Percentiles rank a stretch among this genome's conserved stretches.
Evolutionary conservation across 2,888 invertebrate genomes (phyloP).

Genomic region (Lobophora halterata): DNA sequence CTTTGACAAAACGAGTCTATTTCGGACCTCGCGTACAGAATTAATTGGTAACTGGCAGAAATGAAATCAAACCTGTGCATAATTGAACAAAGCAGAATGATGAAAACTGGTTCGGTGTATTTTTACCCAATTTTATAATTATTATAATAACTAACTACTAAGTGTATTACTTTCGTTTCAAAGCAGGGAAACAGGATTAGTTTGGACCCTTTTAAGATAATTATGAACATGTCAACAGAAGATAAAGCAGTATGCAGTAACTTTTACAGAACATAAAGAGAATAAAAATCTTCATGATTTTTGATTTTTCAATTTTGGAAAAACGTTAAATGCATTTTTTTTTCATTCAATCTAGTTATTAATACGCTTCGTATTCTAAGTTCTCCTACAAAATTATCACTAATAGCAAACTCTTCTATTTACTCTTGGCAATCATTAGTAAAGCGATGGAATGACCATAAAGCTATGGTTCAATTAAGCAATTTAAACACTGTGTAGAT

Average conservation of each 20-base stretch:
- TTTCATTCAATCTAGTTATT: too few species aligned
- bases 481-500: conserved; percentile 1
- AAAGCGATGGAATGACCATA: too few species aligned
- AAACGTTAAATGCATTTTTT: too few species aligned
- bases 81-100: conserved; percentile 5
- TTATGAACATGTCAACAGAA: conserved; percentile 17
- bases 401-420: too few species aligned
- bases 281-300: too few species aligned
- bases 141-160: too few species aligned
- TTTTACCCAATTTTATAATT: too few species aligned
- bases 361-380: too few species aligned
- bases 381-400: too few species aligned
- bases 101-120: conserved; percentile 2
- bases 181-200: conserved; percentile 15
- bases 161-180: conserved; percentile 19
- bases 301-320: too few species aligned
- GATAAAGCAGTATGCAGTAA: conserved; percentile 13
- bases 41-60: conserved; percentile 18
- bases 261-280: too few species aligned
- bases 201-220: conserved; percentile 21
- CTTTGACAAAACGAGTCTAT: conserved; percentile 17
- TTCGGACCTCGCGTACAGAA: conserved; percentile 13
- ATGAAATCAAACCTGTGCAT: conserved; percentile 20
- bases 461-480: background rate
- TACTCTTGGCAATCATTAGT: too few species aligned